Conservation (phyloP, 1,140 invertebrate species). For the Hylyphantes graminicola region DNA sequence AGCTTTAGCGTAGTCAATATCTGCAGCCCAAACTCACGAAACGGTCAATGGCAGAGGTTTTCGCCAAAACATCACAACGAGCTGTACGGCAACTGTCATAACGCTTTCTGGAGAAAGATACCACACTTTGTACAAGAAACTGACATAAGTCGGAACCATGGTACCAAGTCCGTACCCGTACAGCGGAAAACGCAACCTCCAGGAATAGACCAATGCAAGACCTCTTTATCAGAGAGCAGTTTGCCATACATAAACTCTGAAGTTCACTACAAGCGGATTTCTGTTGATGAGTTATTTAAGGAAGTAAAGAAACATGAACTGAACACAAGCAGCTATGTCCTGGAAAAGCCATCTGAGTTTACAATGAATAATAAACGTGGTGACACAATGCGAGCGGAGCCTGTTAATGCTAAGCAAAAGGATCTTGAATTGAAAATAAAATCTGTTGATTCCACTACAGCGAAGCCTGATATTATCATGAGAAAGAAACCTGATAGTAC, state of each 20-base stretch:
- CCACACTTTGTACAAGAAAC: neutral
- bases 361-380: too few species aligned
- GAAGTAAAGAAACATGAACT: neutral
- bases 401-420: too few species aligned
- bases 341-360: too few species aligned
- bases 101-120: neutral
- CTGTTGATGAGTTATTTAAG: neutral
- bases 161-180: neutral
- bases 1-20: neutral
- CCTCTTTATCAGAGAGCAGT: neutral
- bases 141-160: neutral
- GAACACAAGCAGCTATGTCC: too few species aligned
- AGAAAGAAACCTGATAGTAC: too few species aligned
- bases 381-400: too few species aligned
- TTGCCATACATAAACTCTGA: neutral
- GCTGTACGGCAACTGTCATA: neutral
- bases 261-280: neutral
- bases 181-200: neutral
- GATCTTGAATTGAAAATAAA: too few species aligned
- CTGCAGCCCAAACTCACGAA: too few species aligned
- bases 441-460: too few species aligned
- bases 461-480: too few species aligned
- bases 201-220: neutral
- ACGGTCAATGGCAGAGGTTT: neutral
- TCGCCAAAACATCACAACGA: neutral